Evolutionary conservation across 2,797 vertebrate genomes (phyloP), one percentile per base, ranked within the genome.

Genomic region (Chaunax sp.): DNA sequence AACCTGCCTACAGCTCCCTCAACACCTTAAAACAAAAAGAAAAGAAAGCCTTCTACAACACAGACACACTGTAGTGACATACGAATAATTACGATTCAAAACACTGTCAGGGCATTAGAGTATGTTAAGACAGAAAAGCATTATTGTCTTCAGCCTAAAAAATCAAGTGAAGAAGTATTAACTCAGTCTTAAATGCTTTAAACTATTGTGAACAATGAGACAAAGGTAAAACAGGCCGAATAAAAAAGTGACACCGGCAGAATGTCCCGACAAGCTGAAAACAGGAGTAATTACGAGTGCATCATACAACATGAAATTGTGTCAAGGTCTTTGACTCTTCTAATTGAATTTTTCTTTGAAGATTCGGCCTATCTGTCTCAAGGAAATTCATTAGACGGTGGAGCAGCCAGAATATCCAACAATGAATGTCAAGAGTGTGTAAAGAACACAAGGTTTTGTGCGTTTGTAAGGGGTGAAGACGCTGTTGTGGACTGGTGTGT

Each of bases 281-380:
- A 80, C 76, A 67, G 46, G 41, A 63, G 82, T 88, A 92, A 93
- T 93, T 91, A 92, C 84, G 78, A 80, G 79, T 88, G 91, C 91
- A 90, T 65, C 77, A 67, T 69, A 56, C 45, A 89, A 91, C 82
- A 88, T 74, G 75, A 73, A 81, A 75, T 67, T 78, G 66, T 78
- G 83, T 86, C 59, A 53, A 80, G 90, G 79, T 84, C 79, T 89
- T 82, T 90, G 88, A 89, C 89, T 82, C 77, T 55, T 89, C 69
- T 90, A 92, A 93, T 93, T 92, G 83, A 78, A 67, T 92, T 91
- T 88, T 90, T 88, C 80, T 92, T 92, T 90, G 87, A 92, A 90
- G 80, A 80, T 63, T 69, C 88, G 87, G 88, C 89, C 89, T 83
- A 72, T 55, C 61, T 16, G 78, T 87, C 83, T 43, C 59, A 35